Evolutionary conservation across 2,113 vertebrate genomes (phyloP), one percentile per base, ranked within the genome.

Genomic region (Echinops telfairi): DNA sequence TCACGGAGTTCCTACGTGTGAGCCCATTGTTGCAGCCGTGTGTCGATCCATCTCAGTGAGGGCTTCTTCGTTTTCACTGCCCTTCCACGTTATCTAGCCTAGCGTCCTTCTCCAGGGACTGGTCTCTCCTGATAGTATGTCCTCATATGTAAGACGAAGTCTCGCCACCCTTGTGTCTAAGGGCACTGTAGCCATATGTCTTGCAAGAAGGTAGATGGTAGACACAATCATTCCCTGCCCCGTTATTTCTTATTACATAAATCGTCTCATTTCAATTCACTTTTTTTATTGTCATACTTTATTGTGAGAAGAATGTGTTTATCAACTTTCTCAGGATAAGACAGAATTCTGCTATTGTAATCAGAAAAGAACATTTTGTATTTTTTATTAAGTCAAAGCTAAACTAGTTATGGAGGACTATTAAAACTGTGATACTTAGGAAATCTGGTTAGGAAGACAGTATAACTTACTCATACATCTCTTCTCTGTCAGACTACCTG

Each of bases 241-340:
- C 77, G 20, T 64, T 73, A 66, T 79, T 79, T 75, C 36, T 86
- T 82, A 3, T n/a, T 88, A 89, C 86, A 7, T 71, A 40, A 91
- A 89, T 53, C 89, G 23, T 79, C 57, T 90, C 76, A 76, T 83
- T 93, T 92, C 36, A 91, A 25, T 77, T 80, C 31, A 20, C 12
- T 64, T 31, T 0, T 57, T 27, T 53, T 81, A 80, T 33, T 80
- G 15, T 85, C 68, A 2, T 3, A 60, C 75, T 84, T 78, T 84
- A 22, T 57, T 89, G 25, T 81, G 27, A 79, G 3, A 90, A 27
- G 85, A 73, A 76, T 38, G 70, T 62, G 10, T 86, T 89, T 87
- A 91, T 86, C 33, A 81, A 11, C 23, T 89, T 62, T 29, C 38
- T 93, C 62, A 7, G n/a, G 31, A 73, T 79, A 79, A 92, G 76